Percentiles rank a stretch among this genome's conserved stretches.
Conservation (phyloP, 2,888 invertebrate genomes). For the Helobdella robusta region DNA sequence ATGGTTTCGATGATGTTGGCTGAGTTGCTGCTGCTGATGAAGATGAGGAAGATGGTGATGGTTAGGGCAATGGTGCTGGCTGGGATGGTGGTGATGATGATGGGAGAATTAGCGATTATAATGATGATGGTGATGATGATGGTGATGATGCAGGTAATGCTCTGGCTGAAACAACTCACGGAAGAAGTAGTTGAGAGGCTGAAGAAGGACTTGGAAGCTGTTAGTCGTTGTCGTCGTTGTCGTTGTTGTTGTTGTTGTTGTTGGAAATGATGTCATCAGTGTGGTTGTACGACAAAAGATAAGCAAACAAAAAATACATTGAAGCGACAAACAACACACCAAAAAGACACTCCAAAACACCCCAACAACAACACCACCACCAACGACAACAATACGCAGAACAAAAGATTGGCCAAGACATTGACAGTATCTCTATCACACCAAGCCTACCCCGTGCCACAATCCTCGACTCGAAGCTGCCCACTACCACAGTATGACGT, state of each 20-base stretch:
- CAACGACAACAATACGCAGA: conserved; percentile 54
- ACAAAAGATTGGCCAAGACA: conserved; percentile 68
- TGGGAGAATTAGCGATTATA: too few species aligned
- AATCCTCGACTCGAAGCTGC: conserved; percentile 57
- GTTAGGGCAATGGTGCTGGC: too few species aligned
- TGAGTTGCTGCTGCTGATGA: too few species aligned
- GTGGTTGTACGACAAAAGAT: not conserved
- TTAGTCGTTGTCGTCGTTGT: conserved; percentile 14
- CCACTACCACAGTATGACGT: conserved; percentile 58
- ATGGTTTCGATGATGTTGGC: too few species aligned
- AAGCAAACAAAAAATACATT: not conserved
- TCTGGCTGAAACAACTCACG: conserved; percentile 31
- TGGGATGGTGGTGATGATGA: too few species aligned
- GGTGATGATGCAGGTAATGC: conserved; percentile 32
- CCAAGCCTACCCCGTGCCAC: conserved; percentile 54
- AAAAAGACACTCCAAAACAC: not conserved
- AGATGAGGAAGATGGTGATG: too few species aligned
- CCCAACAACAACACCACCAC: not conserved
- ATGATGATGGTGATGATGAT: too few species aligned
- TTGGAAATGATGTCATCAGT: not conserved
- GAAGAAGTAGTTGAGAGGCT: conserved; percentile 34
- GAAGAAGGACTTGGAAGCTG: conserved; percentile 31
- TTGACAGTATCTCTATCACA: conserved; percentile 66
- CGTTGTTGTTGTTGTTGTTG: not conserved
- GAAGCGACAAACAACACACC: not conserved